Base-by-base conservation (phyloP, 2,888 invertebrate species). In the Nemoura dubitans region DNA sequence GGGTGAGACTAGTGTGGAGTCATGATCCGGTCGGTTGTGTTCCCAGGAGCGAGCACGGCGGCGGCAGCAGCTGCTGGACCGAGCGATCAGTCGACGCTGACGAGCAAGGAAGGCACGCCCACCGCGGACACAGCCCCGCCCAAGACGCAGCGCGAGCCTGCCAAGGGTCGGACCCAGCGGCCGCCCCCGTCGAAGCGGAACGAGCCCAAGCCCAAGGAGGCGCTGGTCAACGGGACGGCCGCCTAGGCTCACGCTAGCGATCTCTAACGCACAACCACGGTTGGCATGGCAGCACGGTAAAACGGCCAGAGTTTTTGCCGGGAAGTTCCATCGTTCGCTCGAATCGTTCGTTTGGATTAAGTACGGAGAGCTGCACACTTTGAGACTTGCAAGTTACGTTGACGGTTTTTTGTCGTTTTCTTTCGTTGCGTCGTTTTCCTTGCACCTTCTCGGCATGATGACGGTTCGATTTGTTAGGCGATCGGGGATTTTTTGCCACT, bases 201-300 rank as follows among this genome's bases (percentile, higher is more conserved):
- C 90, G 93, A 92, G 90, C 92, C 92, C 90, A 93, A 94, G 92
- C 92, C 93, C 89, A 94, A 94, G 90, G 94, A 94, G 92, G 92
- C 94, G 91, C 92, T 95, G 91, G 93, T 95, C 89, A 95, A 95
- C 92, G 95, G 95, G 92, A 94, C 95, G 90, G 91, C 92, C 91
- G 92, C 91, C 90, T 92, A 92, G 90, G 88, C 87, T 88, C 89
- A 87, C 76, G 84, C 43, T 85, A 28, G 16, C 83, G 43, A 83
- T 82, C 83, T 83, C 84, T 29, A 26, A 28, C 84, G 89, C 89
- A 90, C 89, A 90, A 90, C 89, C 89, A 89, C 89, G 89, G 89
- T 89, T 88, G 90, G 90, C 90, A 90, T 90, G 85, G 85, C 88
- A 88, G 59, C 89, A 87, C 87, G 89, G 76, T 84, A 84, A 36